Evolutionary conservation across 2,113 vertebrate species (phyloP).

Genomic region (Passer montanus): DNA sequence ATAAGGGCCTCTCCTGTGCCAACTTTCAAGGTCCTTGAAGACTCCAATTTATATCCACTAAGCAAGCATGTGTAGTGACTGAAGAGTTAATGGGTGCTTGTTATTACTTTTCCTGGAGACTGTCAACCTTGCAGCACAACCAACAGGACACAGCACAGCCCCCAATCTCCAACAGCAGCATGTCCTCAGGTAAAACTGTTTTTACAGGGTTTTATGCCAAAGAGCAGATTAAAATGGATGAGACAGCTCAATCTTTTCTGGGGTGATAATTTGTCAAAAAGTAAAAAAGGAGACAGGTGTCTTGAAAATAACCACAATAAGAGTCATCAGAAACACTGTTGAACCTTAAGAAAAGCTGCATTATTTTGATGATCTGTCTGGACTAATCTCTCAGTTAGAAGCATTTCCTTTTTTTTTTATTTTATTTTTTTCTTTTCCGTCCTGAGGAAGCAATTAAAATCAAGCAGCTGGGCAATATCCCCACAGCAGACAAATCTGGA

Average conservation of each 20-base stretch:
- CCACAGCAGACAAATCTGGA: not conserved
- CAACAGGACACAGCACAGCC: not conserved
- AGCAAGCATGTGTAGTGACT: not conserved
- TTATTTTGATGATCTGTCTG: not conserved
- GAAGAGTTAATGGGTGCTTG: not conserved
- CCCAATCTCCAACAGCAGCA: not conserved
- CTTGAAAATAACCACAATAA: not conserved
- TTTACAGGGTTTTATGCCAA: not conserved
- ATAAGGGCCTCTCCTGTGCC: not conserved
- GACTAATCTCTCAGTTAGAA: not conserved
- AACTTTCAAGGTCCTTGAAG: not conserved
- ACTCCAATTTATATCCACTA: not conserved
- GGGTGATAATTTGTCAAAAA: not conserved
- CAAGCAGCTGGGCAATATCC: slow-evolving; percentile 30
- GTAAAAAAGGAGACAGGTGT: not conserved
- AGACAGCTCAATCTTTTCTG: not conserved
- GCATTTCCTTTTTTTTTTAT: not conserved
- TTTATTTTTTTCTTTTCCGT: not conserved
- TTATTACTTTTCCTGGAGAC: not conserved
- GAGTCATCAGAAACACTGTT: not conserved
- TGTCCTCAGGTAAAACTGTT: not conserved
- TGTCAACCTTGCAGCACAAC: not conserved
- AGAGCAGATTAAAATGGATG: not conserved
- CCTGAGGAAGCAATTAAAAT: slow-evolving; percentile 37
- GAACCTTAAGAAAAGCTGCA: not conserved